Base-by-base conservation (phyloP, 2,888 invertebrate species). In the Metalampra italica region DNA sequence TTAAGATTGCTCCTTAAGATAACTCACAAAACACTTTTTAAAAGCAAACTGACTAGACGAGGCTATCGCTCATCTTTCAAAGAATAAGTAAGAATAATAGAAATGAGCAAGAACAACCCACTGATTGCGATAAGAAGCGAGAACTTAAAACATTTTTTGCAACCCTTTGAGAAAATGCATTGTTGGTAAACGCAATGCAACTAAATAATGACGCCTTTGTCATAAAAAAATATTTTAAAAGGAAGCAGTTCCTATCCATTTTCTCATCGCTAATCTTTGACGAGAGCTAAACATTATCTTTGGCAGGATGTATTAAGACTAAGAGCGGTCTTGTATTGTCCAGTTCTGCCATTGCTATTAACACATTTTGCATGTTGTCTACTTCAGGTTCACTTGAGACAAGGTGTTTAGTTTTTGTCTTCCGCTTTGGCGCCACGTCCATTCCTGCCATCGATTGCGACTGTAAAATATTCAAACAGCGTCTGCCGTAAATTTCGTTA, bases 401-500 rank as follows among this genome's bases (percentile, higher is more conserved):
- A 52, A 54, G 46, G 52, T 50, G 47, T 39, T 55, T 47, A 59
- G 58, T 67, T 74, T 71, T 73, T 74, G 64, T 68, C 56, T 50
- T 59, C 56, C 60, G 41, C 55, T 62, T 59, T 57, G 72, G 75
- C 76, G 77, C 71, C 75, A 66, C 52, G 51, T 50, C 53, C 50
- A 62, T 62, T 66, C 63, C 59, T 52, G 50, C 61, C 15, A 36
- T 38, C 22, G 22, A 22, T 22, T 22, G 62, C 59, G 52, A 42
- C 40, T 55, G 69, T 71, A 74, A 75, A 67, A 68, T 75, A 77
- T 80, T 74, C 68, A 67, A 65, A 64, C 66, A 63, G 54, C 64
- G 69, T 70, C 65, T 61, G 62, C 64, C 64, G 64, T 71, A 76
- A 78, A 78, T 82, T 73, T 77, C 62, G 71, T 76, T 68, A 67